A percentile compares a stretch with the other conserved stretches of the same genome.
Conservation (phyloP, 2,888 invertebrate genomes). For the Troilus luridus region DNA sequence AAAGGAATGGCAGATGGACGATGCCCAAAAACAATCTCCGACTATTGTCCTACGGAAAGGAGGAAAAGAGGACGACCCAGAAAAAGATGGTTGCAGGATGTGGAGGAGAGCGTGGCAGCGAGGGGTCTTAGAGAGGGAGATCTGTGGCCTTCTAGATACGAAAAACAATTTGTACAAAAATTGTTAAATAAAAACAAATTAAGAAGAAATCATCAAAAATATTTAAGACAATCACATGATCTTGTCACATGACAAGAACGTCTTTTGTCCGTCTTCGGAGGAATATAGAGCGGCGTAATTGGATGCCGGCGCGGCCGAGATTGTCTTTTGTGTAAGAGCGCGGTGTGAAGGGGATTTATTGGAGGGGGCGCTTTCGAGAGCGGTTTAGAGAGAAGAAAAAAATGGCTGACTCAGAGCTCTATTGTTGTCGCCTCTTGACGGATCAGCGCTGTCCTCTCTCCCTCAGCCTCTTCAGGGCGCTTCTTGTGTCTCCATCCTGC, state of each 20-base stretch:
- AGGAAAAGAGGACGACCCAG: no score
- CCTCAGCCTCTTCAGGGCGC: background rate
- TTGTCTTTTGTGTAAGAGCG: slow-evolving; percentile 8
- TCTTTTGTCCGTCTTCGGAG: background rate
- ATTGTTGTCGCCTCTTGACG: background rate
- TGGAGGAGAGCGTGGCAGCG: no score
- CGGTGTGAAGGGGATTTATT: slow-evolving; percentile 23
- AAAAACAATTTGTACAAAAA: no score
- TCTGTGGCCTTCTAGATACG: no score
- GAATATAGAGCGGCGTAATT: background rate
- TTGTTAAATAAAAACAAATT: no score
- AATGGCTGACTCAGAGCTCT: slow-evolving; percentile 3
- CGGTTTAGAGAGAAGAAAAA: background rate
- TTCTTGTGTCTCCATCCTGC: background rate
- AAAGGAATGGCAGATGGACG: no score
- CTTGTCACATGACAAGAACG: background rate
- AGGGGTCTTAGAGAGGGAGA: no score
- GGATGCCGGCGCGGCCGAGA: background rate
- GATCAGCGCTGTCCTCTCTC: background rate
- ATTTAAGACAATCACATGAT: background rate
- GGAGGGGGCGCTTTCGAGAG: background rate
- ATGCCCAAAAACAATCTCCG: no score
- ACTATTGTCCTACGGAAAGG: no score
- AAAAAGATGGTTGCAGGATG: no score
- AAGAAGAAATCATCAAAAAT: background rate